These are phyloP conservation scores for Paraescarpia echinospica DNA, from an alignment of 1,140 invertebrate species.

Conservation along the genomic window DNA sequence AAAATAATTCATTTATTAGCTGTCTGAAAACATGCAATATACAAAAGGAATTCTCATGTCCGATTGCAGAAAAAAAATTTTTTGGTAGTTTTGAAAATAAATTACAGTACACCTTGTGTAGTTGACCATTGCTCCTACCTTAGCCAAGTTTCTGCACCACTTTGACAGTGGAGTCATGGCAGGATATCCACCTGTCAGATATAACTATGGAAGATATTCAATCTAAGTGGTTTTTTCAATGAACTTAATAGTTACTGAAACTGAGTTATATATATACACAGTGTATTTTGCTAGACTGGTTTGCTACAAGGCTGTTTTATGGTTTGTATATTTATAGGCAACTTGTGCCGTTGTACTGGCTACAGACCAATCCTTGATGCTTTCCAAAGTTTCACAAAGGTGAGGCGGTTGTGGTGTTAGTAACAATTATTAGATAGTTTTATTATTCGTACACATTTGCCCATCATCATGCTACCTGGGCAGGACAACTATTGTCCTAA, in stretches of 20 bases:
- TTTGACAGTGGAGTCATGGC: no score
- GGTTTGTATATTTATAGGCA: slow-evolving; percentile 25
- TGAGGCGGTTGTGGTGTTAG: neutral
- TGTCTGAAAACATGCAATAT: neutral
- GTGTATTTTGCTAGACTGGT: neutral
- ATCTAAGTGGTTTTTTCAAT: no score
- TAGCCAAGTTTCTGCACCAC: no score
- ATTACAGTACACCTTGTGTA: no score
- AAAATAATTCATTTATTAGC: neutral
- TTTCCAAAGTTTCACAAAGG: slow-evolving; percentile 40
- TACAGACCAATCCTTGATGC: slow-evolving; percentile 57
- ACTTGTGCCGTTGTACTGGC: slow-evolving; percentile 57
- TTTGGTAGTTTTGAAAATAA: no score
- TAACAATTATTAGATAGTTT: neutral
- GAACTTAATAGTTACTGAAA: no score
- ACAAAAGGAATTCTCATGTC: neutral
- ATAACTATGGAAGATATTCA: no score
- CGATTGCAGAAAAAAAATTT: no score
- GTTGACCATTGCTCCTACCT: no score
- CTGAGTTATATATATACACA: neutral
- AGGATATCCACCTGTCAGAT: no score
- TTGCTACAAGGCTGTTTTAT: neutral
- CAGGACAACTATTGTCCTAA: no score
- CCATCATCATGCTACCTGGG: no score
- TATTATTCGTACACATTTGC: neutral